Evolutionary conservation across 2,888 invertebrate genomes (phyloP), one percentile per base, ranked within the genome.

Genomic region (Drosophila affinis): DNA sequence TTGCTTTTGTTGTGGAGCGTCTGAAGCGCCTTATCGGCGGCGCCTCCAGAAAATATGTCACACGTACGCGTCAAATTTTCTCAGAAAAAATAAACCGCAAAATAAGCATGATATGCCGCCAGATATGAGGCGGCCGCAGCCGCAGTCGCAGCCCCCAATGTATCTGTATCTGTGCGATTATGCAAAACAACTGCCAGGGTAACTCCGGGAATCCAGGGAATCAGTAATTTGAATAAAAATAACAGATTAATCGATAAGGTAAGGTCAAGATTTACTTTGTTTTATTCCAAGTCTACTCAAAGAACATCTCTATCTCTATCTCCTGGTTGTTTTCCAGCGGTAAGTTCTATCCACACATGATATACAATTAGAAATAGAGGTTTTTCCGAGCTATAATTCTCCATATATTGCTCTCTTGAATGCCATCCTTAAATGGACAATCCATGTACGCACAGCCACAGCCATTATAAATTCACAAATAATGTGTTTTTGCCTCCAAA

Each of bases 31-130:
- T 85, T 81, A 83, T 85, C 88, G 82, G 76, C 88, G 88, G 86
- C 88, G 82, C 88, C 82, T 87, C 87, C 85, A 83, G 77, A 84
- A 76, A 86, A 81, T 85, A 81, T 84, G 87, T 87, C 82, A 83
- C 85, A 85, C 82, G 82, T 87, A 77, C 73, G 75, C 87, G 77
- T 85, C 82, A 85, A 85, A 77, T 71, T 69, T 87, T 77, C 85
- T 81, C 69, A 77, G 85, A 81, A 84, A 72, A 72, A 67, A 64
- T 58, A 62, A 77, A 55, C 75, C 59, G 63, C 71, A 51, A 58
- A 49, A 72, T 63, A 57, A 72, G 73, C 65, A 59, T 64, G 55
- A 72, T 61, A 51, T 54, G 39, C n/a, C 17, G 32, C 18, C 58
- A 34, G 68, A 70, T 61, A 61, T 56, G 21, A 32, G 32, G 18